Percentiles rank a stretch among this genome's conserved stretches.
phyloP scores from a whole-genome alignment of 2,113 vertebrate species.

The Epinephelus lanceolatus region DNA sequence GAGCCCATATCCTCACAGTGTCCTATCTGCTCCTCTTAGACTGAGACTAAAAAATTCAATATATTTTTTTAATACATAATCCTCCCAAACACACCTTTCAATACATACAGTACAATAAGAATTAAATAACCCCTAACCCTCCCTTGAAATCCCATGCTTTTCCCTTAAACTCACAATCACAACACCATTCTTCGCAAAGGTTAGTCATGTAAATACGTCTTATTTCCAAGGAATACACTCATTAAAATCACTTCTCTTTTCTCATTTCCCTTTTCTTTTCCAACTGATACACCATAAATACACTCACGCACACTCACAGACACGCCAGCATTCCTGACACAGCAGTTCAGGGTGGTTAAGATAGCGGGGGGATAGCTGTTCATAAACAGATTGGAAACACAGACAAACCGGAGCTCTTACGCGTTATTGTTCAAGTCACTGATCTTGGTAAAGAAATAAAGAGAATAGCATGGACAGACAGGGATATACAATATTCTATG shows the following conservation, averaged over 20 bases:
- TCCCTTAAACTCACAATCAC: constrained; percentile 72
- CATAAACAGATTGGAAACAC: constrained; percentile 60
- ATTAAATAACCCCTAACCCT: constrained; percentile 70
- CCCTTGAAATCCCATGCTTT: constrained; percentile 62
- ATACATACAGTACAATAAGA: constrained; percentile 68
- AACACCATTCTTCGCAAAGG: constrained; percentile 70
- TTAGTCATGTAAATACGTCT: constrained; percentile 74
- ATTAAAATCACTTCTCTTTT: constrained; percentile 56
- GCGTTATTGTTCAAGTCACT: constrained; percentile 35
- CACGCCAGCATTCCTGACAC: constrained; percentile 72
- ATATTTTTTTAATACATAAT: constrained; percentile 43
- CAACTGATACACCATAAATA: constrained; percentile 57
- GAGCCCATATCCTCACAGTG: constrained; percentile 42
- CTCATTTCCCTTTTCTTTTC: constrained; percentile 44
- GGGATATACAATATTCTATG: constrained; percentile 48
- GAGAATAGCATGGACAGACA: constrained; percentile 35
- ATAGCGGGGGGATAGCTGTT: constrained; percentile 45
- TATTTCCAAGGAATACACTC: constrained; percentile 64
- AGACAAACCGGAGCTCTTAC: constrained; percentile 53
- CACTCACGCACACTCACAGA: constrained; percentile 26
- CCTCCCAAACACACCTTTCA: constrained; percentile 47
- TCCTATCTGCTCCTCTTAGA: constrained; percentile 50
- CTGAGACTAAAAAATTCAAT: constrained; percentile 9
- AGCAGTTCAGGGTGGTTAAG: constrained; percentile 64
- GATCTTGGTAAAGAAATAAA: constrained; percentile 44